Conservation (phyloP, 2,888 invertebrate genomes). For the Gasteruption jaculator region DNA sequence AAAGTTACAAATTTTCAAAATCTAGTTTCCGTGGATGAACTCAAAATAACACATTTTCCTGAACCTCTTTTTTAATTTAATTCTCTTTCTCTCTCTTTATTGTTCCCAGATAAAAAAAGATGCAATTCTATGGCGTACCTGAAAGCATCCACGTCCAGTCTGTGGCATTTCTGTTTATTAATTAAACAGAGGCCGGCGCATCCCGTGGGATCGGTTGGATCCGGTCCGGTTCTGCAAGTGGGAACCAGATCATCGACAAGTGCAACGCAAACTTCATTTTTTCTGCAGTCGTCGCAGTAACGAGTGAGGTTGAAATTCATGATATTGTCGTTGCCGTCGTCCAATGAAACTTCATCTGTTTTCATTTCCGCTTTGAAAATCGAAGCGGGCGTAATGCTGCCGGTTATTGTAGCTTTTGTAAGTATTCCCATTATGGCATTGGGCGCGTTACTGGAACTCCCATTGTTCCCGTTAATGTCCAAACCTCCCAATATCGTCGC, state of each 20-base stretch:
- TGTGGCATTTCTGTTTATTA: slow-evolving; percentile 49
- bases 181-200: slow-evolving; percentile 50
- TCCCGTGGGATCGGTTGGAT: slow-evolving; percentile 60
- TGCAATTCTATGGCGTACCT: too few species aligned
- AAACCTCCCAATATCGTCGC: slow-evolving; percentile 1
- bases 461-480: too few species aligned
- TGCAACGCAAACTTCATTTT: slow-evolving; percentile 61
- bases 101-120: too few species aligned
- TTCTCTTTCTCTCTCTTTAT: too few species aligned
- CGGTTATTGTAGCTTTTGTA: slow-evolving; percentile 8
- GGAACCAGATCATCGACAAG: slow-evolving; percentile 60
- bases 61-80: too few species aligned
- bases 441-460: too few species aligned
- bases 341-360: slow-evolving; percentile 14
- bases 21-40: too few species aligned
- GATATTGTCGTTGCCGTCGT: slow-evolving; percentile 14
- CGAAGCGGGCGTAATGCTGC: slow-evolving; percentile 10
- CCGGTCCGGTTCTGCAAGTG: slow-evolving; percentile 55
- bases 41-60: too few species aligned
- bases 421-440: too few species aligned
- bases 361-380: slow-evolving; percentile 12
- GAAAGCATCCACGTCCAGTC: slow-evolving; percentile 48
- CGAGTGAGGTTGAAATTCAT: slow-evolving; percentile 30
- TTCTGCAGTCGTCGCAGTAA: slow-evolving; percentile 43
- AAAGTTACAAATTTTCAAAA: too few species aligned